Evolutionary conservation across 1,140 invertebrate genomes (phyloP).

Genomic region (Lepidurus apus): DNA sequence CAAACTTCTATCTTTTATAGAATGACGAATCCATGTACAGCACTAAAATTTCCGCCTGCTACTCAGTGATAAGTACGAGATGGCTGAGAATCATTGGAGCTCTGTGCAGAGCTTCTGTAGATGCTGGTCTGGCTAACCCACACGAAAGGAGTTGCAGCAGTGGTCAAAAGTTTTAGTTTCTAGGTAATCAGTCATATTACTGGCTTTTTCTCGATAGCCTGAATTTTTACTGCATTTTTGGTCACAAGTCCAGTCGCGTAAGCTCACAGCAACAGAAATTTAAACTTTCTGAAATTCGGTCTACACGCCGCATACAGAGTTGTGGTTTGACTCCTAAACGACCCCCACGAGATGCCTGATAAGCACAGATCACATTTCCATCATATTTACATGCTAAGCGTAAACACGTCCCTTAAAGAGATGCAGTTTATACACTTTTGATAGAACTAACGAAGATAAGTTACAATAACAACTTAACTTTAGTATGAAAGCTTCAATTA

Average conservation of each 20-base stretch:
- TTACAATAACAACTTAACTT: too few relatives aligned
- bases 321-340: conserved; percentile 2
- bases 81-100: neutral
- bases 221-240: neutral
- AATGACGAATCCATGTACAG: neutral
- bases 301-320: neutral
- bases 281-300: neutral
- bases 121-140: neutral
- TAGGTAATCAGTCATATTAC: neutral
- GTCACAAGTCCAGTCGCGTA: neutral
- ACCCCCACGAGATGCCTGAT: neutral
- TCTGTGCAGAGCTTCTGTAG: neutral
- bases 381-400: neutral
- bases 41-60: neutral
- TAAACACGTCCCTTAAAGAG: neutral
- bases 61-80: neutral
- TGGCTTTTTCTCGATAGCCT: conserved; percentile 2
- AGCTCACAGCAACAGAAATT: neutral
- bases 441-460: neutral
- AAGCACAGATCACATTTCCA: conserved; percentile 12
- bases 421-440: neutral
- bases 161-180: conserved; percentile 5
- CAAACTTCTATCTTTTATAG: neutral
- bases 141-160: neutral
- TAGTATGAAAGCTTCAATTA: neutral